Evolutionary conservation across 2,888 invertebrate genomes (phyloP), one percentile per base, ranked within the genome.

Genomic region (Candidula unifasciata): DNA sequence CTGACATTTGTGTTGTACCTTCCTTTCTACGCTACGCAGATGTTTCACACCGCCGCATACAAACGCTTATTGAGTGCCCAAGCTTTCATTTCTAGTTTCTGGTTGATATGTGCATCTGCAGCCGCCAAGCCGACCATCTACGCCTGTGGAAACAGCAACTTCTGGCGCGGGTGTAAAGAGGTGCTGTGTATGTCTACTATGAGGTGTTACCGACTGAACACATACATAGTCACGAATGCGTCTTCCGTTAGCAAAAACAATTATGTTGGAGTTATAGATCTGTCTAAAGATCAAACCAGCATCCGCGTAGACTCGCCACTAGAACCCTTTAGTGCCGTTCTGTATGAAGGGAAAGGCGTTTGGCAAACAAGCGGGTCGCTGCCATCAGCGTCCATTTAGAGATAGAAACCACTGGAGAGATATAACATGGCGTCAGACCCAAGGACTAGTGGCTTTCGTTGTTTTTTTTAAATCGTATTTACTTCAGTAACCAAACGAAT

Each of bases 161-260:
- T 93, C 88, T 87, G 92, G n/a, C 89, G 93, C 8, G 93, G 93
- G 1, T 92, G 92, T 83, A 90, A 90, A 68, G 93, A 93, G 86
- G 91, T 83, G 35, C 89, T 93, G 80, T 93, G 93, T 83, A 91
- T 93, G 91, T 91, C 92, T 6, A 88, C 89, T 8, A 90, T 92
- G 90, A 89, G 89, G 77, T 93, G 93, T 78, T 93, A 93, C 87
- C 88, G 93, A 24, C 88, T 91, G 60, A 90, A 92, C 83, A 89
- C 90, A 0, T 93, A 93, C 89, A 90, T 91, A 21, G 91, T 93
- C 33, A 93, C 93, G 13, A 92, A 89, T 27, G 89, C 91, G 18
- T 92, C 93, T 33, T 86, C 88, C 30, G 85, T 93, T 44, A 91
- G 91, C 33, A 92, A 91, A 87, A 90, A 89, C 81, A 93, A 93